These are phyloP conservation scores for Netelia fuscicornis DNA, from an alignment of 2,888 invertebrate species.

Conservation along the genomic window DNA sequence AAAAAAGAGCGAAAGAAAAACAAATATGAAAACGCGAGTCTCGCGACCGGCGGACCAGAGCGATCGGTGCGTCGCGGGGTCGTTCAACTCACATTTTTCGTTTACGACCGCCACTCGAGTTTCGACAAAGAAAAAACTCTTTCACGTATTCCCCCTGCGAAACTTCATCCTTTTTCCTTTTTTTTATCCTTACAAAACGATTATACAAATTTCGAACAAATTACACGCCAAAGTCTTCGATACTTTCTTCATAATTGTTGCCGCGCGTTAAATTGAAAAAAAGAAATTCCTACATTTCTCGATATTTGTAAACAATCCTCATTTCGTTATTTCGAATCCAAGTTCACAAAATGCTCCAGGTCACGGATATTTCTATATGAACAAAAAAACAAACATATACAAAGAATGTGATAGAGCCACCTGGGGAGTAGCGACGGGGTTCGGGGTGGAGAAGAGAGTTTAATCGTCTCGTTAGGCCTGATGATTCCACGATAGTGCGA, in stretches of 20 bases:
- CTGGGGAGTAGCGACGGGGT: conserved; percentile 59
- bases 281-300: background rate
- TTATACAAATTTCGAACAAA: background rate
- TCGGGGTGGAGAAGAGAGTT: conserved; percentile 21
- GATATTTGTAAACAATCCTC: background rate
- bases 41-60: conserved; percentile 35
- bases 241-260: too few species aligned
- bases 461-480: conserved; percentile 70
- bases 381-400: background rate
- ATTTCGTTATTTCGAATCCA: background rate
- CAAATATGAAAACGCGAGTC: background rate
- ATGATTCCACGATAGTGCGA: conserved; percentile 66
- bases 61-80: conserved; percentile 58
- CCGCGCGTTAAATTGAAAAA: background rate
- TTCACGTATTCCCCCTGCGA: background rate
- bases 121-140: background rate
- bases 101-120: background rate
- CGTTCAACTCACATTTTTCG: conserved; percentile 63
- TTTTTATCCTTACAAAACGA: background rate
- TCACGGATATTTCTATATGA: background rate
- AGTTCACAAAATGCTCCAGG: background rate
- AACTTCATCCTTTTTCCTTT: background rate
- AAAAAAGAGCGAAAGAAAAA: background rate
- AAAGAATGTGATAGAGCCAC: conserved; percentile 24
- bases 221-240: background rate